Conservation (phyloP, 2,888 invertebrate genomes). For the Anoplius nigerrimus region DNA sequence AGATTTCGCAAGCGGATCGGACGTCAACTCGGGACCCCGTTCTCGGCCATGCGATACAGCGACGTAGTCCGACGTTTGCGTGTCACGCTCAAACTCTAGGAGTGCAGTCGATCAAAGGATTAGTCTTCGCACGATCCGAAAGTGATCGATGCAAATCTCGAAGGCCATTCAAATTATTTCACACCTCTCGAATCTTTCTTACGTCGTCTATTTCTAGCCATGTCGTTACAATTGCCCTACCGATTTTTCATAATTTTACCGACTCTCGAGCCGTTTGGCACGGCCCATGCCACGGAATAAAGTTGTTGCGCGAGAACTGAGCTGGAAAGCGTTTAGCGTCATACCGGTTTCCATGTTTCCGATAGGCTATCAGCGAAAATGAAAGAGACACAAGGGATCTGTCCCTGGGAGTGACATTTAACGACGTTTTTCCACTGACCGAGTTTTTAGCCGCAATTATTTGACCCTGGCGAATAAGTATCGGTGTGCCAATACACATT, state of each 20-base stretch:
- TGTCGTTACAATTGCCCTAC: too few relatives aligned
- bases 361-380: too few relatives aligned
- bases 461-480: too few relatives aligned
- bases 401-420: too few relatives aligned
- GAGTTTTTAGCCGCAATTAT: not conserved
- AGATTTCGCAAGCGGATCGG: conserved; percentile 55
- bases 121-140: conserved; percentile 40
- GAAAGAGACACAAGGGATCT: too few relatives aligned
- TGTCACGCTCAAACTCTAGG: conserved; percentile 47
- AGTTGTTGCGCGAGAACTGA: conserved; percentile 10
- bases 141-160: conserved; percentile 45
- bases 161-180: conserved; percentile 23
- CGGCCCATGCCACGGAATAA: too few relatives aligned
- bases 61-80: conserved; percentile 53
- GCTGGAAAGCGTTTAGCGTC: too few relatives aligned
- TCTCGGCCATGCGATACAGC: conserved; percentile 37
- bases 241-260: too few relatives aligned
- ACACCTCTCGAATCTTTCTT: conserved; percentile 26
- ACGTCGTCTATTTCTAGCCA: not conserved
- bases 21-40: conserved; percentile 32
- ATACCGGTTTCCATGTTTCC: too few relatives aligned
- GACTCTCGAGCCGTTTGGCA: too few relatives aligned
- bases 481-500: too few relatives aligned
- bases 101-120: conserved; percentile 47
- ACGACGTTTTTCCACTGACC: too few relatives aligned